These are phyloP conservation scores for Pimephales promelas DNA, from an alignment of 2,113 vertebrate genomes.

Conservation along the genomic window DNA sequence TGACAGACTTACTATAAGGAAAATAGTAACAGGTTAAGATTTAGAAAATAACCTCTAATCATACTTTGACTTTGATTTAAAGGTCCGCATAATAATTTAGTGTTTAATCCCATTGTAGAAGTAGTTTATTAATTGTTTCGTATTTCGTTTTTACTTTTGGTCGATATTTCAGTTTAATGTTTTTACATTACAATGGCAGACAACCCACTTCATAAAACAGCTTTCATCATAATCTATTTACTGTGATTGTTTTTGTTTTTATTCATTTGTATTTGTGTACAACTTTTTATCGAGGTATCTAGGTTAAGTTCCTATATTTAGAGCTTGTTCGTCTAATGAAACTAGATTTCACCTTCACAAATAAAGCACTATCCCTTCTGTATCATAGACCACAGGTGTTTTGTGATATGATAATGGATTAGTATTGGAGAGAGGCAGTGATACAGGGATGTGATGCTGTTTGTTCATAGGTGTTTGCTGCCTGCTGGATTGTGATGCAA, in stretches of 20 bases:
- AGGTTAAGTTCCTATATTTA: not conserved
- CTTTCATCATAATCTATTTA: not conserved
- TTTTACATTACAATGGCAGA: not conserved
- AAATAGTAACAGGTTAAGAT: too few relatives aligned
- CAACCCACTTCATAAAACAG: not conserved
- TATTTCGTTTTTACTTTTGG: not conserved
- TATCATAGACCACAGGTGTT: not conserved
- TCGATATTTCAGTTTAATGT: not conserved
- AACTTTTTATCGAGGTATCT: not conserved
- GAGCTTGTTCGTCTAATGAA: not conserved
- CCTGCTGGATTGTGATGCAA: constrained; percentile 59
- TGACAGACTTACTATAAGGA: not conserved
- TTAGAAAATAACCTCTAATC: not conserved
- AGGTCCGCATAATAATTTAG: not conserved
- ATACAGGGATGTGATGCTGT: constrained; percentile 56
- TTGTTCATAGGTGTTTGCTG: constrained; percentile 59
- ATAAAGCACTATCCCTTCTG: not conserved
- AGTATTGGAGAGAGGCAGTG: constrained; percentile 38
- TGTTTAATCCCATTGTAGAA: not conserved
- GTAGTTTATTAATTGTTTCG: not conserved
- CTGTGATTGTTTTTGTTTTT: not conserved
- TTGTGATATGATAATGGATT: not conserved
- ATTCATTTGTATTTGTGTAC: not conserved
- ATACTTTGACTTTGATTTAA: not conserved
- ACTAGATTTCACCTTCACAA: not conserved